phyloP scores from a whole-genome alignment of 2,797 vertebrate genomes.

The Chrosomus eos region DNA sequence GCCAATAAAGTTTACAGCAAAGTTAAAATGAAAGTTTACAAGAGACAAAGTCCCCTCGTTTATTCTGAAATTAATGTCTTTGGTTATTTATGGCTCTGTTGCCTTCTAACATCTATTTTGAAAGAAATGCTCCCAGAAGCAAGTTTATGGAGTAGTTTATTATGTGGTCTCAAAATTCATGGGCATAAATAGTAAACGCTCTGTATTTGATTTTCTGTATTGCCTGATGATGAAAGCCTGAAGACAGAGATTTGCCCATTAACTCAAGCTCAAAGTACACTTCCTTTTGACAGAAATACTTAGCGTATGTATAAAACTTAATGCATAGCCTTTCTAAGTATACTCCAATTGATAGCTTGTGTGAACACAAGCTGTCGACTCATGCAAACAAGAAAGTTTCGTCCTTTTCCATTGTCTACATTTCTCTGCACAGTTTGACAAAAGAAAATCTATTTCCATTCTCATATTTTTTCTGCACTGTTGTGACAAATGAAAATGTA shows the following conservation, averaged over 20 bases:
- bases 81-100: conserved; percentile 51
- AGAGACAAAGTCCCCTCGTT: conserved; percentile 65
- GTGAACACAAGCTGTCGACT: not conserved
- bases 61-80: conserved; percentile 64
- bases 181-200: conserved; percentile 42
- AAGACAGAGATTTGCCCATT: not conserved
- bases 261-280: not conserved
- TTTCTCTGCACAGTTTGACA: not conserved
- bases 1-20: conserved; percentile 85
- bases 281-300: not conserved
- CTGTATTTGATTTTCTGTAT: conserved; percentile 20
- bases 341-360: not conserved
- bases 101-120: conserved; percentile 52
- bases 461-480: not conserved
- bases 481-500: not conserved
- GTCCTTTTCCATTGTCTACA: not conserved
- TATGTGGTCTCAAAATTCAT: conserved; percentile 53
- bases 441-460: not conserved
- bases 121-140: conserved; percentile 51
- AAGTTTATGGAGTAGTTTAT: conserved; percentile 57
- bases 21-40: conserved; percentile 72
- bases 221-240: not conserved
- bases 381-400: too few species aligned
- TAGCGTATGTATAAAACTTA: not conserved
- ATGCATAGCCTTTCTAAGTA: not conserved